A percentile compares a stretch with the other conserved stretches of the same genome.
Conservation (phyloP, 2,797 vertebrate species). For the Gastrophryne carolinensis region DNA sequence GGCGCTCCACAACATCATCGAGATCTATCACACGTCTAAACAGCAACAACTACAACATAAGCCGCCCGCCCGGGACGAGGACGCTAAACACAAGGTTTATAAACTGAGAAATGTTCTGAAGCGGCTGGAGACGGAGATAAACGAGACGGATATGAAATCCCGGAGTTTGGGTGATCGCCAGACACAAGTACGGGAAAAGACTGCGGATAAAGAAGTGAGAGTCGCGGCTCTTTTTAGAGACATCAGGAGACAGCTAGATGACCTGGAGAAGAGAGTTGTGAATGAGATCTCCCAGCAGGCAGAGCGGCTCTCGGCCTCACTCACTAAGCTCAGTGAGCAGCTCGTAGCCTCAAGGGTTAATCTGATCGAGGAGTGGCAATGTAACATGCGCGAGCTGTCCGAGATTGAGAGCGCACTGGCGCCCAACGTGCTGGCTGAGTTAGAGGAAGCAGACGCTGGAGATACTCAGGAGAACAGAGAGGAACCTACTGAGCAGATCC, state of each 20-base stretch:
- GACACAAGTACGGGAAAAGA: not conserved
- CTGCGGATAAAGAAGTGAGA: not conserved
- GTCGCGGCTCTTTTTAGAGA: not conserved
- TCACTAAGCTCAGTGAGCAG: not conserved
- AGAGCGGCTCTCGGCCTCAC: not conserved
- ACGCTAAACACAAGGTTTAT: slow-evolving; percentile 50
- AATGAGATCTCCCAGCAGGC: not conserved
- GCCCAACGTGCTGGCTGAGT: not conserved
- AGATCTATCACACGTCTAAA: too few relatives aligned
- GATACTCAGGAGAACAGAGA: not conserved
- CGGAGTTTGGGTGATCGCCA: not conserved
- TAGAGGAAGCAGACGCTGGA: not conserved
- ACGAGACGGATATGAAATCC: not conserved
- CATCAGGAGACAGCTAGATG: slow-evolving; percentile 1
- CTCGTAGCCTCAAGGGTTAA: too few relatives aligned
- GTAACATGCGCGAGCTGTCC: not conserved
- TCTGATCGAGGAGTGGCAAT: too few relatives aligned
- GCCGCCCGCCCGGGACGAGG: slow-evolving; percentile 53
- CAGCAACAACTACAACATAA: too few relatives aligned
- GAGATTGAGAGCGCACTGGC: not conserved
- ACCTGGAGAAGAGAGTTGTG: not conserved
- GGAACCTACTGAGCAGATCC: not conserved
- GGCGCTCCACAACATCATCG: too few relatives aligned
- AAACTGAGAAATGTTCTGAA: not conserved
- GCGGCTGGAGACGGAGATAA: not conserved